Conservation (phyloP, 2,888 invertebrate genomes). For the Gnatocerus cornutus region DNA sequence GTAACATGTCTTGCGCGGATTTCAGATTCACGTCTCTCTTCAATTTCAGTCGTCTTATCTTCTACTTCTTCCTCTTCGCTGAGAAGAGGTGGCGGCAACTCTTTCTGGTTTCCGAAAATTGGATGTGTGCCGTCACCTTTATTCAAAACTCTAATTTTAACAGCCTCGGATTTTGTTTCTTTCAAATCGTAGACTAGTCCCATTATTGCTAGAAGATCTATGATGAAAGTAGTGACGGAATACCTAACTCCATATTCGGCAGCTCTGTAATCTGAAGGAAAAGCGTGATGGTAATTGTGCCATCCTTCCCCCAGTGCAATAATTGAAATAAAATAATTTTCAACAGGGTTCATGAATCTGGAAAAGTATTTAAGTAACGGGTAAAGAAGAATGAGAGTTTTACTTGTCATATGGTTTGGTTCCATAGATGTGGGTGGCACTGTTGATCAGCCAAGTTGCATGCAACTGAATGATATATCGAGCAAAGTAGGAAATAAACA, state of each 20-base stretch:
- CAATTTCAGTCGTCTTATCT: not conserved
- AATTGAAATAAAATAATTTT: slow-evolving; percentile 77
- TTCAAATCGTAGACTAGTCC: slow-evolving; percentile 80
- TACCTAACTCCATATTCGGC: slow-evolving; percentile 74
- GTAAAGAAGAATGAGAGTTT: too few relatives aligned
- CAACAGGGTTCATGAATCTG: slow-evolving; percentile 77
- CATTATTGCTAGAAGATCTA: slow-evolving; percentile 75
- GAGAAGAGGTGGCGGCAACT: too few relatives aligned
- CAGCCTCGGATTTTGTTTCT: slow-evolving; percentile 68
- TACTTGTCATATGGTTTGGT: slow-evolving; percentile 84
- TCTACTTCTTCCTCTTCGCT: not conserved
- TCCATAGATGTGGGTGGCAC: slow-evolving; percentile 86
- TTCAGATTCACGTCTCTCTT: slow-evolving; percentile 3
- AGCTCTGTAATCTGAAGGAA: slow-evolving; percentile 80
- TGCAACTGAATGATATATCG: slow-evolving; percentile 80
- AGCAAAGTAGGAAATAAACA: slow-evolving; percentile 76
- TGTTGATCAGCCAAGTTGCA: slow-evolving; percentile 88
- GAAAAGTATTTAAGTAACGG: too few relatives aligned
- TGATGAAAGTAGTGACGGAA: slow-evolving; percentile 78
- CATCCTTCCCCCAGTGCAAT: slow-evolving; percentile 80
- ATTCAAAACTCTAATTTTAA: slow-evolving; percentile 74
- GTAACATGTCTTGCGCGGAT: slow-evolving; percentile 21
- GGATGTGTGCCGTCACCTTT: slow-evolving; percentile 77
- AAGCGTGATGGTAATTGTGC: slow-evolving; percentile 87
- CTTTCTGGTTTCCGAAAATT: slow-evolving; percentile 8